Conservation (phyloP, 2,113 vertebrate genomes). For the Papio anubis region DNA sequence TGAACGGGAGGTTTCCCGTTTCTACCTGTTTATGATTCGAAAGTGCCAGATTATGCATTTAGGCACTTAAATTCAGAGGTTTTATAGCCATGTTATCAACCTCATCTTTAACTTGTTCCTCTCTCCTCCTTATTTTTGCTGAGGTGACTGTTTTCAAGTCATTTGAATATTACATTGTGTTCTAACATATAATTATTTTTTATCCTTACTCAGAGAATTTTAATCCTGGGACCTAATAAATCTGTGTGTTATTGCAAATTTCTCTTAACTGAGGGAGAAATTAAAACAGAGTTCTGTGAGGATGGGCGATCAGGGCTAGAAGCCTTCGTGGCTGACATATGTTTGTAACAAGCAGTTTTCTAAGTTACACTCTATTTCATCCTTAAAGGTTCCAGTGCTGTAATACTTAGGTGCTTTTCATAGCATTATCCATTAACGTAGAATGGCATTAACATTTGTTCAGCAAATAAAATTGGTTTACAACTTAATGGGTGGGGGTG, state of each 20-base stretch:
- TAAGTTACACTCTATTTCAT: conserved; percentile 45
- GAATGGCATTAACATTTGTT: conserved; percentile 54
- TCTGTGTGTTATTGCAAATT: conserved; percentile 56
- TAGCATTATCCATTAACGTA: background rate
- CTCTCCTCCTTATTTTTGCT: conserved; percentile 47
- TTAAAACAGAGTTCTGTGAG: conserved; percentile 43
- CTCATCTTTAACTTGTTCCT: background rate
- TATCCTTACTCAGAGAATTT: conserved; percentile 62
- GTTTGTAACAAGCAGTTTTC: conserved; percentile 49
- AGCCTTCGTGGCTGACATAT: conserved; percentile 31
- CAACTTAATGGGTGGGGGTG: background rate
- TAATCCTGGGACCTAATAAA: conserved; percentile 67
- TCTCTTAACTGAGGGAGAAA: conserved; percentile 57
- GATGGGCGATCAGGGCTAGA: conserved; percentile 25
- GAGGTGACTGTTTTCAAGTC: conserved; percentile 58
- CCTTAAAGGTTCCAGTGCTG: conserved; percentile 16
- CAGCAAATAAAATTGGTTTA: conserved; percentile 73
- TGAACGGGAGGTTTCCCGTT: background rate
- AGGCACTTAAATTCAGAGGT: background rate
- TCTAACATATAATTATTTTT: conserved; percentile 55
- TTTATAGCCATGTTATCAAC: background rate
- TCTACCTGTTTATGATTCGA: fast-evolving
- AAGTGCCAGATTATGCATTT: background rate
- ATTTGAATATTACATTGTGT: conserved; percentile 58
- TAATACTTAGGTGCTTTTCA: background rate